Evolutionary conservation across 2,797 vertebrate species (phyloP), one percentile per base, ranked within the genome.

Genomic region (Ctenosaura bakeri): DNA sequence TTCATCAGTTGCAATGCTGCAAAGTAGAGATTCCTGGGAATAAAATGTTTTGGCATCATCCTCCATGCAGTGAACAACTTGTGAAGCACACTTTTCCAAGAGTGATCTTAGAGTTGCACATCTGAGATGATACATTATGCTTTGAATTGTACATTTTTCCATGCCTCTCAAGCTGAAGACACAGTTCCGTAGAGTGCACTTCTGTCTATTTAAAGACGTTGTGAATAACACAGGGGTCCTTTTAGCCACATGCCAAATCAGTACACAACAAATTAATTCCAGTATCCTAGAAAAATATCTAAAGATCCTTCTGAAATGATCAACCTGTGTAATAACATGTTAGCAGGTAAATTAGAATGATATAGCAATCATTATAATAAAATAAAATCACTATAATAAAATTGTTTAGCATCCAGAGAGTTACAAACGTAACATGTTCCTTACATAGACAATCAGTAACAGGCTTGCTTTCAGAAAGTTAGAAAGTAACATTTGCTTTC

Each of bases 381-480:
- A 78, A 50, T 78, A 50, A 78, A 22, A 50, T 78, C 42, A 78
- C 22, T 78, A 78, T 46, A 78, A 69, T 69, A 9, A 69, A 46
- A 24, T 78, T 22, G 50, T 24, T 78, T 26, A 78, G 35, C 76
- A 78, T 50, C 12, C 14, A 78, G 76, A 77, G 24, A 74, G 71
- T 86, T 76, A 38, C 24, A n/a, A 86, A 89, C 46, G 4, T n/a
- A 71, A 85, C n/a, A 78, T 20, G 22, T 50, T 87, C 1, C 90
- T 92, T 88, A 59, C 89, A 81, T 78, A 56, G 76, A 77, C 73
- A 87, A 38, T 91, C 83, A 76, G 73, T 92, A 92, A 42, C 77
- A 81, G 35, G 29, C 50, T 94, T 62, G 85, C 54, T 92, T 94
- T 94, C 87, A 89, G 54, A 93, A 87, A n/a, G 89, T 56, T 74